Percentiles rank a stretch among this genome's conserved stretches.
Conservation (phyloP, 2,113 vertebrate species). For the Cavia aperea region DNA sequence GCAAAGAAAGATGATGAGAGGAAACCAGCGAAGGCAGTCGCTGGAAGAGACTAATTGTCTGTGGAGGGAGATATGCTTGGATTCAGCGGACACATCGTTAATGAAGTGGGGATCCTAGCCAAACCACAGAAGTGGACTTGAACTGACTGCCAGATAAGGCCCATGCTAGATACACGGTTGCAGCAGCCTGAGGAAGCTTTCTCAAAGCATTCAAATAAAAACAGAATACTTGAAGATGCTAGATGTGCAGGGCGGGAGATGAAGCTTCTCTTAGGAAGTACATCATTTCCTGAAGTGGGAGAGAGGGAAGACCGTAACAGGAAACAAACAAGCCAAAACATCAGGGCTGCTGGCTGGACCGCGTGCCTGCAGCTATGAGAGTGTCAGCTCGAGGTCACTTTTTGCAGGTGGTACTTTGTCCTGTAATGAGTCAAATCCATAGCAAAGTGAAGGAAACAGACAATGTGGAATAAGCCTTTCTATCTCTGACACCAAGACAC, state of each 20-base stretch:
- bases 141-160: slow-evolving; percentile 46
- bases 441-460: neutral
- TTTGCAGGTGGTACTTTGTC: accelerated
- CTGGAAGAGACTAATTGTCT: slow-evolving; percentile 47
- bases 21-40: neutral
- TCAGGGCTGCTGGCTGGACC: neutral
- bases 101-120: slow-evolving; percentile 41
- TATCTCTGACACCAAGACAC: neutral
- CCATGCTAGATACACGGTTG: neutral
- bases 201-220: neutral
- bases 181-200: neutral
- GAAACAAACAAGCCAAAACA: slow-evolving; percentile 21
- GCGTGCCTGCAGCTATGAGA: neutral
- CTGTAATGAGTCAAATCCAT: neutral
- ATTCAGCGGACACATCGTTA: slow-evolving; percentile 32
- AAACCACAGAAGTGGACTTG: slow-evolving; percentile 47
- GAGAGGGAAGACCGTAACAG: slow-evolving; percentile 1
- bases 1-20: slow-evolving; percentile 22
- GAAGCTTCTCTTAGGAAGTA: neutral
- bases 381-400: neutral
- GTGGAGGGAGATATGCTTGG: slow-evolving; percentile 45
- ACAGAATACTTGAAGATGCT: slow-evolving; percentile 47
- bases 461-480: accelerated
- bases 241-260: neutral
- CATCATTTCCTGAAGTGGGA: neutral